Evolutionary conservation across 2,113 vertebrate genomes (phyloP).

Genomic region (Oenanthe melanoleuca): DNA sequence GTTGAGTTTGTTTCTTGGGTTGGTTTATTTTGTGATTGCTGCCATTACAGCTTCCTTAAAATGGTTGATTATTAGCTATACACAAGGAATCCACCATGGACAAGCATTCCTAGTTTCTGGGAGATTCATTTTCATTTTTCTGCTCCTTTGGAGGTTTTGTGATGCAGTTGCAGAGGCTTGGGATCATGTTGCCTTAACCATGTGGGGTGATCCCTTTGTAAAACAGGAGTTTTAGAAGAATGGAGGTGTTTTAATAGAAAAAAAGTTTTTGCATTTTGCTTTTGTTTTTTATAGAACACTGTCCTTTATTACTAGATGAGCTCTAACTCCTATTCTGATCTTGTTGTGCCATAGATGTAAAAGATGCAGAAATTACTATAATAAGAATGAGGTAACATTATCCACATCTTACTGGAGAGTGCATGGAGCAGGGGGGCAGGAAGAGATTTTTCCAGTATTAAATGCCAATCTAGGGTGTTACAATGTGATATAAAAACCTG

Average conservation of each 20-base stretch:
- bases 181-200: rapidly evolving
- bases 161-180: background rate
- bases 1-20: background rate
- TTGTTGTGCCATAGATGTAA: background rate
- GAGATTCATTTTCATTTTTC: background rate
- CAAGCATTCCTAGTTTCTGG: background rate
- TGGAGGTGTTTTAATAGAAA: background rate
- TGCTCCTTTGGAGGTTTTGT: background rate
- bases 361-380: background rate
- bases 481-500: background rate
- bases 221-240: background rate
- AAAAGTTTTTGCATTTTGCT: background rate
- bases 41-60: background rate
- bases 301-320: background rate
- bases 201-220: background rate
- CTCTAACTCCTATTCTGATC: background rate
- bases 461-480: background rate
- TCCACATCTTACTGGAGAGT: background rate
- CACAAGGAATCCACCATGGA: background rate
- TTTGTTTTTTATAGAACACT: background rate
- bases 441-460: background rate
- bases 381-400: background rate
- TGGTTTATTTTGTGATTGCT: background rate
- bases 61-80: background rate
- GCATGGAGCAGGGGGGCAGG: rapidly evolving